phyloP scores from a whole-genome alignment of 2,888 invertebrate species.

The Anarsia innoxiella region DNA sequence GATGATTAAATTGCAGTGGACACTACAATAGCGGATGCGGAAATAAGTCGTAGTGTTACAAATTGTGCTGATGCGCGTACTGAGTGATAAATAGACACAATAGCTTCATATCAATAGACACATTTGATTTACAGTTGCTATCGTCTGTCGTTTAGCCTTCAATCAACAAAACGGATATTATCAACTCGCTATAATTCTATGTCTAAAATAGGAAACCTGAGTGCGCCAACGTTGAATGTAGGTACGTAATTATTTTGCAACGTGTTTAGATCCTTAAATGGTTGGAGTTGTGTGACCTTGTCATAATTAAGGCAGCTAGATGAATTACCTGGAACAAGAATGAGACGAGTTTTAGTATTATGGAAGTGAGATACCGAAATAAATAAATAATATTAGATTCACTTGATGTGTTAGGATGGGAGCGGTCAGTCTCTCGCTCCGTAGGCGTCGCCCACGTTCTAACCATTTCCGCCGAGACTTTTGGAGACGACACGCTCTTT shows the following conservation, averaged over 20 bases:
- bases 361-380: constrained; percentile 41
- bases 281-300: constrained; percentile 28
- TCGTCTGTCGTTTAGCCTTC: constrained; percentile 10
- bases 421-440: constrained; percentile 49
- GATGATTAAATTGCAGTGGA: constrained; percentile 62
- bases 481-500: constrained; percentile 40
- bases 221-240: constrained; percentile 5
- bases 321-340: constrained; percentile 45
- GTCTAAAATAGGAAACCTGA: constrained; percentile 13
- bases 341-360: constrained; percentile 27
- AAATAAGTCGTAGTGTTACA: constrained; percentile 49
- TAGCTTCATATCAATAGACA: constrained; percentile 7
- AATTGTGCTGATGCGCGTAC: constrained; percentile 30
- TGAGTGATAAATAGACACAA: constrained; percentile 10
- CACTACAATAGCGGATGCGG: constrained; percentile 50
- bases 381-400: constrained; percentile 57
- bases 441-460: constrained; percentile 65
- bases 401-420: constrained; percentile 38
- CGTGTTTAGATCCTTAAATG: constrained; percentile 17
- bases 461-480: constrained; percentile 53
- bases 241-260: constrained; percentile 4
- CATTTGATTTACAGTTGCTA: too few species aligned
- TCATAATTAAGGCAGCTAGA: not conserved
- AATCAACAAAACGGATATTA: too few species aligned
- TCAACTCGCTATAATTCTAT: constrained; percentile 3